These are phyloP conservation scores for Drosophila azteca DNA, from an alignment of 1,140 invertebrate species.

Conservation along the genomic window DNA sequence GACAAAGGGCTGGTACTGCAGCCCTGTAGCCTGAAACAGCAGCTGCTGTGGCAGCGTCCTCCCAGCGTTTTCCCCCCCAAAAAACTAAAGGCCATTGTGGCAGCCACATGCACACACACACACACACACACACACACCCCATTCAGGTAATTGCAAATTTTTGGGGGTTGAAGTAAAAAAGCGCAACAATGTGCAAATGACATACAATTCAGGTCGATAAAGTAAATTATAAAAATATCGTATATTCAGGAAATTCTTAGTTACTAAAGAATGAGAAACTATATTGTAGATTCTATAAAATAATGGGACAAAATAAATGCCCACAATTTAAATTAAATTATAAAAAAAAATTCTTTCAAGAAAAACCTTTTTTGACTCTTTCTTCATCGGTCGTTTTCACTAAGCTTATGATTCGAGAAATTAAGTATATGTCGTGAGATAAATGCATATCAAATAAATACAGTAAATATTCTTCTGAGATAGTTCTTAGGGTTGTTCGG, in stretches of 20 bases:
- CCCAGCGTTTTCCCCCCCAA: slow-evolving; percentile 15
- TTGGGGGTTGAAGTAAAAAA: slow-evolving; percentile 31
- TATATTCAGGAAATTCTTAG: slow-evolving; percentile 63
- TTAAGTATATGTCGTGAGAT: slow-evolving; percentile 35
- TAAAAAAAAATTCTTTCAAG: slow-evolving; percentile 12
- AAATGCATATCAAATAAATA: slow-evolving; percentile 41
- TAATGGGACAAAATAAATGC: too few relatives aligned
- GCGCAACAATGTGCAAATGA: slow-evolving; percentile 26
- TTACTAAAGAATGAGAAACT: slow-evolving; percentile 31
- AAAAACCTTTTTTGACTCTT: slow-evolving; percentile 16
- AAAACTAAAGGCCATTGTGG: slow-evolving; percentile 19
- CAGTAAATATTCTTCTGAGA: slow-evolving; percentile 26
- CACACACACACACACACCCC: slow-evolving; percentile 35
- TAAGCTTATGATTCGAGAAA: slow-evolving; percentile 30
- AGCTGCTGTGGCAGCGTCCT: slow-evolving; percentile 42
- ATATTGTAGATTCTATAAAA: slow-evolving; percentile 2
- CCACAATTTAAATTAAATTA: slow-evolving; percentile 31
- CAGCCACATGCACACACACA: slow-evolving; percentile 30
- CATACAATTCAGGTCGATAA: slow-evolving; percentile 24
- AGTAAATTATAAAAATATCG: slow-evolving; percentile 20
- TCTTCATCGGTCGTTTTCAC: slow-evolving; percentile 23
- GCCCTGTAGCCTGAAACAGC: slow-evolving; percentile 1
- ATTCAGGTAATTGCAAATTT: slow-evolving; percentile 42
- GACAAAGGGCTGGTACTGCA: slow-evolving; percentile 37
- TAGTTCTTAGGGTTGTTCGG: slow-evolving; percentile 11